A percentile compares a stretch with the other conserved stretches of the same genome.
Conservation (phyloP, 2,113 vertebrate species). For the Tachysurus fulvidraco region DNA sequence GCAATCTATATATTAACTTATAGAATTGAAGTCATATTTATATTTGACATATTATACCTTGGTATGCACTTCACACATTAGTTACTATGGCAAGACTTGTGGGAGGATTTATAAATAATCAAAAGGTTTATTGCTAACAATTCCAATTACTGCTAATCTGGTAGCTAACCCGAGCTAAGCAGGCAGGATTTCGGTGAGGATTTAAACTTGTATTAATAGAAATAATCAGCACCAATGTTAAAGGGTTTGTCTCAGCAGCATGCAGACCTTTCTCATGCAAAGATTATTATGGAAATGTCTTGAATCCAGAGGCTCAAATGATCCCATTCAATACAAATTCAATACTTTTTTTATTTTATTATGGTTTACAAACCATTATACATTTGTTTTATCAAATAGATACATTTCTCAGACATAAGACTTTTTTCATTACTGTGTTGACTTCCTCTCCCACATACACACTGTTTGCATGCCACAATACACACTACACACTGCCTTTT, state of each 20-base stretch:
- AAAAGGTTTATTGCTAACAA: neutral
- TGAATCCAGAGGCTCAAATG: neutral
- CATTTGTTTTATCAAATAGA: neutral
- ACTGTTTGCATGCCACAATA: constrained; percentile 7
- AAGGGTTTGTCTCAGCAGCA: neutral
- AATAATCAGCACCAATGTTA: neutral
- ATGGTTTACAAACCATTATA: neutral
- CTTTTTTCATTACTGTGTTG: neutral
- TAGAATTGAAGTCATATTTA: neutral
- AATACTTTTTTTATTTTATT: neutral
- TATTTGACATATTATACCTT: neutral
- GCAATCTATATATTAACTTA: neutral
- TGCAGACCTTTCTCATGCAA: neutral
- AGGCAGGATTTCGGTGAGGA: neutral
- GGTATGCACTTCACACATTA: neutral
- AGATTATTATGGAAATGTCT: neutral
- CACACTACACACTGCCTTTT: neutral
- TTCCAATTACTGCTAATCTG: neutral
- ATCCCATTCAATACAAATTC: neutral
- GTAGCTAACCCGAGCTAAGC: neutral
- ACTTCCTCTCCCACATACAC: neutral
- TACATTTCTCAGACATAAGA: neutral
- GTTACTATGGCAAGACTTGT: neutral
- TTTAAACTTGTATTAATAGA: neutral
- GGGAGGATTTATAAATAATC: neutral